Percentiles rank a stretch among this genome's conserved stretches.
Evolutionary conservation across 1,140 invertebrate genomes (phyloP).

Genomic region (Zaprionus camerounensis): DNA sequence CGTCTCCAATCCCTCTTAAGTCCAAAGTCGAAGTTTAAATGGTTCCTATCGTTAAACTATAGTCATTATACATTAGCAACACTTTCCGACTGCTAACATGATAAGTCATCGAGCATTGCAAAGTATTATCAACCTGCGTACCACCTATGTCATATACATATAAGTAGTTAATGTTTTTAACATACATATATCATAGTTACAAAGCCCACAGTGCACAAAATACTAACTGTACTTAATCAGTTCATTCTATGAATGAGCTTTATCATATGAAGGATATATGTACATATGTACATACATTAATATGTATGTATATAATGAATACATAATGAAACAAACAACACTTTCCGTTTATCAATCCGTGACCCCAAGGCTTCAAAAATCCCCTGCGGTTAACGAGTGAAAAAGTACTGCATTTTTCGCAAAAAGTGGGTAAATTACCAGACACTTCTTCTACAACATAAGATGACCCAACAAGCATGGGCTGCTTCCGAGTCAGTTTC

Average conservation of each 20-base stretch:
- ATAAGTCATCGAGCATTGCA: constrained; percentile 25
- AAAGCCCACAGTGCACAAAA: constrained; percentile 30
- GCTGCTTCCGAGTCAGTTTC: constrained; percentile 19
- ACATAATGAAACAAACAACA: not conserved
- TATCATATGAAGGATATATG: constrained; percentile 14
- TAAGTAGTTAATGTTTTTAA: constrained; percentile 29
- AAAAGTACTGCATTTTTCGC: constrained; percentile 3
- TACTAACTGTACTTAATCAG: constrained; percentile 16
- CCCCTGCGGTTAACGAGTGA: constrained; percentile 16
- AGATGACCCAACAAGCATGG: constrained; percentile 1
- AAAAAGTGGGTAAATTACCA: constrained; percentile 12
- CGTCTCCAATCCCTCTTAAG: not conserved
- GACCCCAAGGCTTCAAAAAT: constrained; percentile 5
- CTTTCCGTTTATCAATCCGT: not conserved
- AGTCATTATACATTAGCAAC: constrained; percentile 36
- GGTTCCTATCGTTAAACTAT: constrained; percentile 46
- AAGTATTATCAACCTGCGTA: constrained; percentile 39
- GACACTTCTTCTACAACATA: not conserved
- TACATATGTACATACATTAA: no score
- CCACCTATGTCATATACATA: constrained; percentile 13
- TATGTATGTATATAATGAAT: not conserved
- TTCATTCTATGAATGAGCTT: constrained; percentile 53
- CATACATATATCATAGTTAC: constrained; percentile 7
- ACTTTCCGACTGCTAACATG: constrained; percentile 29
- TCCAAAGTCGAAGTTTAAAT: constrained; percentile 39